phyloP scores from a whole-genome alignment of 2,113 vertebrate species.

The Hepsetus odoe region DNA sequence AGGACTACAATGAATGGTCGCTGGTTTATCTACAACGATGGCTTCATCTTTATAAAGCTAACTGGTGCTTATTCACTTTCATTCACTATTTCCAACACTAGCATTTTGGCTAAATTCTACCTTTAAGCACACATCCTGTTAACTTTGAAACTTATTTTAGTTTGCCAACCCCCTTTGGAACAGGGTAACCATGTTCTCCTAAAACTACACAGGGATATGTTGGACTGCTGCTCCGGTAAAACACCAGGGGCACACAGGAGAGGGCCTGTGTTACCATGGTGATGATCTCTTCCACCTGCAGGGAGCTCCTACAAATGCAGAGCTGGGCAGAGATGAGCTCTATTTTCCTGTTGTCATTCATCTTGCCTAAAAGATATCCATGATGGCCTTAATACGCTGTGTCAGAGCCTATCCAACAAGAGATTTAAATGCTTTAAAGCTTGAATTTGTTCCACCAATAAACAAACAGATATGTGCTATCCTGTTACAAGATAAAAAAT shows the following conservation, averaged over 20 bases:
- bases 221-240: neutral
- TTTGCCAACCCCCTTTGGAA: neutral
- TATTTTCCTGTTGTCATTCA: neutral
- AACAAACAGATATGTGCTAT: too few relatives aligned
- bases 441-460: neutral
- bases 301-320: neutral
- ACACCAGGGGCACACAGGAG: neutral
- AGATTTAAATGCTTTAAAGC: neutral
- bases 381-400: neutral
- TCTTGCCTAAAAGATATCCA: neutral
- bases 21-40: too few relatives aligned
- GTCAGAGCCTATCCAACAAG: neutral
- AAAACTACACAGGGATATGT: too few relatives aligned
- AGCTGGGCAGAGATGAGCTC: neutral
- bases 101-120: neutral
- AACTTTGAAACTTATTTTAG: too few relatives aligned
- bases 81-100: neutral
- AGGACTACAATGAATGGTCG: too few relatives aligned
- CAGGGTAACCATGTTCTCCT: neutral
- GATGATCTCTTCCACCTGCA: conserved; percentile 5
- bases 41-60: too few relatives aligned
- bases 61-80: neutral
- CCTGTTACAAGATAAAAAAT: too few relatives aligned
- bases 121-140: neutral
- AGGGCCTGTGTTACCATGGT: conserved; percentile 14